Conservation (phyloP, 2,888 invertebrate species). For the Nomada fabriciana region DNA sequence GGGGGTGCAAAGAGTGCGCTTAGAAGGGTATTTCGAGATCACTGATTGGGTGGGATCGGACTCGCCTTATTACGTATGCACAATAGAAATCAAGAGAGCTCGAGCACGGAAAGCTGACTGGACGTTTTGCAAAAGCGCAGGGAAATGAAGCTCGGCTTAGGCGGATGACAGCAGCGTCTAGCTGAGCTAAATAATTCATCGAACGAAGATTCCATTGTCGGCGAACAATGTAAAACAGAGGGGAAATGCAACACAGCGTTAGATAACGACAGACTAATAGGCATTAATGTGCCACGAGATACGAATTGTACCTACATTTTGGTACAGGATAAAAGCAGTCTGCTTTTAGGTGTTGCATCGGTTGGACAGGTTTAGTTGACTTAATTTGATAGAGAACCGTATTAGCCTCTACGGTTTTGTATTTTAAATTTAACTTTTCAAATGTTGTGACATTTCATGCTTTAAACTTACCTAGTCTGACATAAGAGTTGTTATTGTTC, state of each 20-base stretch:
- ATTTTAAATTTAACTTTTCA: too few relatives aligned
- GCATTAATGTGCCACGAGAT: neutral
- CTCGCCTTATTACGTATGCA: slow-evolving; percentile 48
- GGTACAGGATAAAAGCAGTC: neutral
- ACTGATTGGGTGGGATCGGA: slow-evolving; percentile 52
- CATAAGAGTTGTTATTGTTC: too few relatives aligned
- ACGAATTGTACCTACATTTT: neutral
- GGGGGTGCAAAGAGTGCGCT: slow-evolving; percentile 33
- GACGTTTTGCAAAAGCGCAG: slow-evolving; percentile 36
- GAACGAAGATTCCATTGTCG: slow-evolving; percentile 44
- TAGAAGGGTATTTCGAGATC: slow-evolving; percentile 47
- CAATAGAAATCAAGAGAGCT: slow-evolving; percentile 38
- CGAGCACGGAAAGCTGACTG: slow-evolving; percentile 36
- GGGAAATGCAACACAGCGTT: neutral
- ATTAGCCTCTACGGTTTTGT: too few relatives aligned
- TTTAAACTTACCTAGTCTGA: neutral
- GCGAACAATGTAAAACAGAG: slow-evolving; percentile 18
- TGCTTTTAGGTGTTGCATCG: neutral
- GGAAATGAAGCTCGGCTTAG: slow-evolving; percentile 36
- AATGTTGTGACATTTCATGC: neutral
- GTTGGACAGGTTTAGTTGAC: too few relatives aligned
- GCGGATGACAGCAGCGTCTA: slow-evolving; percentile 1
- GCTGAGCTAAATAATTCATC: slow-evolving; percentile 43
- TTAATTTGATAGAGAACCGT: too few relatives aligned
- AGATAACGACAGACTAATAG: slow-evolving; percentile 4